Base-by-base conservation (phyloP, 2,888 invertebrate species). In the Fissipunctia ypsillon region DNA sequence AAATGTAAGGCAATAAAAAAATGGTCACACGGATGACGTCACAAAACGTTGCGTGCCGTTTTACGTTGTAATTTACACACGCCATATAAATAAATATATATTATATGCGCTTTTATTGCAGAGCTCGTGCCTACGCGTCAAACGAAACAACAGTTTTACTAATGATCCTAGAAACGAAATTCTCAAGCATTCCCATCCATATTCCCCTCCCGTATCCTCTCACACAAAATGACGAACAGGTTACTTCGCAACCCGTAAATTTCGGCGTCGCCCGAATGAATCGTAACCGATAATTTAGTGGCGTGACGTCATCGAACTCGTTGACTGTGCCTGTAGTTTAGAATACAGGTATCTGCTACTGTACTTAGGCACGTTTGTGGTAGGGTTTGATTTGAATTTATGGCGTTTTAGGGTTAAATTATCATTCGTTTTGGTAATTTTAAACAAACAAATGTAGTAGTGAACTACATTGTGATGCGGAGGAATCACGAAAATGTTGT, bases 261-360 rank as follows among this genome's bases (percentile, higher is more conserved):
- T 93, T 88, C 85, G 77, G 87, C 88, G 88, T 83, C 90, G 86
- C 91, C 91, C 90, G 92, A 92, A 92, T 93, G 93, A 94, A 93
- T 92, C 90, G 93, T 92, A 91, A 93, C 93, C 89, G 90, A 88
- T 92, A 92, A 94, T 94, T 94, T 94, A 93, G 83, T 82, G 73
- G 73, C 6, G 41, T 66, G 73, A 73, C 76, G 81, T 78, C 79
- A 72, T 57, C 59, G 66, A 43, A 54, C 68, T 52, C 56, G 38
- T 41, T 60, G 63, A 38, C 43, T 50, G 31, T 25, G 57, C 54
- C 5, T 57, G 41, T 64, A 61, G 41, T 78, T 54, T 71, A 61
- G 31, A 22, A 31, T 14, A 28, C 45, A 59, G 38, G 45, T 76
- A 68, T 31, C 31, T 22, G 38, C 1, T 19, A 28, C 6, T 35